Conservation (phyloP, 2,888 invertebrate genomes). For the Norana najaformis region DNA sequence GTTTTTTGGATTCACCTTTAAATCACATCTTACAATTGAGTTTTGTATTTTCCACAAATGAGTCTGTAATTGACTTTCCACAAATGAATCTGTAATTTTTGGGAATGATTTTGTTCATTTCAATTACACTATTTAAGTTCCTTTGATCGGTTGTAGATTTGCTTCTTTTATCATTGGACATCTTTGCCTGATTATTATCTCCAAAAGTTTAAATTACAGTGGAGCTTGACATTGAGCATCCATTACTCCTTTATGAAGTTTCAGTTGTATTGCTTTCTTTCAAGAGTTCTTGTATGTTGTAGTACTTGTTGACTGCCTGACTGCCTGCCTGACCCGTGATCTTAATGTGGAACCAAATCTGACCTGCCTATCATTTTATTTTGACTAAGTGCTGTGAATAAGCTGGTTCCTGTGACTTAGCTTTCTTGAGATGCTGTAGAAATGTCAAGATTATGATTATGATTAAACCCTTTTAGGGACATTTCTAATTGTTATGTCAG, state of each 20-base stretch:
- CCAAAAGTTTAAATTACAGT: not conserved
- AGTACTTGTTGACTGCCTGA: no score
- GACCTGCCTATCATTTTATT: no score
- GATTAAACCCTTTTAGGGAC: no score
- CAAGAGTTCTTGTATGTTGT: not conserved
- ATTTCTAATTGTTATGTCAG: no score
- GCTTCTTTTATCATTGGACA: not conserved
- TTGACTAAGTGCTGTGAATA: no score
- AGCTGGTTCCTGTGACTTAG: no score
- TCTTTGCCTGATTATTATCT: not conserved
- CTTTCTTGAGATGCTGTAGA: no score
- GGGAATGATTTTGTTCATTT: not conserved
- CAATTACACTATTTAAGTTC: not conserved
- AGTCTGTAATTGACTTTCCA: not conserved
- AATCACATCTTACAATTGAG: not conserved
- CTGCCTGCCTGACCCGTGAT: no score
- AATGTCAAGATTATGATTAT: no score
- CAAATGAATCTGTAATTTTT: not conserved
- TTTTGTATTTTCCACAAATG: no score
- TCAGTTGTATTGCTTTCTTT: not conserved
- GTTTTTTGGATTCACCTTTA: not conserved
- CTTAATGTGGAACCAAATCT: no score
- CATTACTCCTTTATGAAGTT: not conserved
- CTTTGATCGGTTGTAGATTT: not conserved
- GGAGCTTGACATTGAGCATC: not conserved